Conservation (phyloP, 2,797 vertebrate species). For the Sardinella longiceps region DNA sequence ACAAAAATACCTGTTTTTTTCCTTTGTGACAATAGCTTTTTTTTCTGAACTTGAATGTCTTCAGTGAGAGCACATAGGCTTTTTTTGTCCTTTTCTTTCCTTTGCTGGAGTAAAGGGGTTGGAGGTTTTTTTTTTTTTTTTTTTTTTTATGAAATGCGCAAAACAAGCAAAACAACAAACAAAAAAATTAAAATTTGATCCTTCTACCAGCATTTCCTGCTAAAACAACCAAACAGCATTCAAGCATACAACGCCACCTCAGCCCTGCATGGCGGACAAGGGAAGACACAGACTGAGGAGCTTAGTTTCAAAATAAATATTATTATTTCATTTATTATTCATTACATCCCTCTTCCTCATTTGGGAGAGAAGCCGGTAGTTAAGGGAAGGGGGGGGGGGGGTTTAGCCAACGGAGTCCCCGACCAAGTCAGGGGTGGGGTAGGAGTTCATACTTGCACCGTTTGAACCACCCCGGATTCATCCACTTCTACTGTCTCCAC, state of each 20-base stretch:
- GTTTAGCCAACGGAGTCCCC: not conserved
- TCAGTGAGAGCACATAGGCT: not conserved
- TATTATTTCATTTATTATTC: slow-evolving; percentile 2
- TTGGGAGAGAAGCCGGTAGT: not conserved
- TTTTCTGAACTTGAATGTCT: not conserved
- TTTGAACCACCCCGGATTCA: slow-evolving; percentile 62
- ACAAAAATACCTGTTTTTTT: slow-evolving; percentile 22
- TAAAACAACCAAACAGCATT: slow-evolving; percentile 11
- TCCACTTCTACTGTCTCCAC: slow-evolving; percentile 83
- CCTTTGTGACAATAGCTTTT: not conserved
- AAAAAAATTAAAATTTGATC: not conserved
- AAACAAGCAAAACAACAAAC: not conserved
- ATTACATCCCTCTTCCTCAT: not conserved
- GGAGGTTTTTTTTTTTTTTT: no score
- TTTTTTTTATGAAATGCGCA: slow-evolving; percentile 11
- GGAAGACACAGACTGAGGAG: not conserved
- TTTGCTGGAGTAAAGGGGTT: not conserved
- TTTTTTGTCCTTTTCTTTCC: not conserved
- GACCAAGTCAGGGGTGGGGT: no score
- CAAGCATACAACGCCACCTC: slow-evolving; percentile 7
- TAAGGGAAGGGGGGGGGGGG: no score
- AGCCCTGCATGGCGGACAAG: not conserved
- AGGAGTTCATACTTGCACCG: slow-evolving; percentile 56
- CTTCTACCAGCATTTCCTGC: slow-evolving; percentile 24
- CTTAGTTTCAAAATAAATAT: slow-evolving; percentile 31